Conservation (phyloP, 2,113 vertebrate species). For the Phalacrocorax carbo region DNA sequence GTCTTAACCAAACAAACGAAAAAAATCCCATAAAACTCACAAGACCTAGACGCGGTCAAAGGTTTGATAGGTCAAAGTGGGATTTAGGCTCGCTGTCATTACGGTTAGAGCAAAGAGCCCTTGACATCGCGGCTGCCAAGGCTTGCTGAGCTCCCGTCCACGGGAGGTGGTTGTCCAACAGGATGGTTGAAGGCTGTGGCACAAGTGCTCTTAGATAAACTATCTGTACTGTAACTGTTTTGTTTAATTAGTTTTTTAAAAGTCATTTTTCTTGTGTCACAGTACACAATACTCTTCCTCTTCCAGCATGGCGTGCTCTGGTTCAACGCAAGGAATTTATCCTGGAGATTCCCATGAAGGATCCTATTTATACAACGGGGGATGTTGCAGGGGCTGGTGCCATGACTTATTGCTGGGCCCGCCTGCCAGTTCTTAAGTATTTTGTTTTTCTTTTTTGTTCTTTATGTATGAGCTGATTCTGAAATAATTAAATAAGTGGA, state of each 20-base stretch:
- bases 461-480: not conserved
- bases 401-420: not conserved
- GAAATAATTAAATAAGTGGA: slow-evolving; percentile 3
- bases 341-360: not conserved
- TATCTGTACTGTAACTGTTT: not conserved
- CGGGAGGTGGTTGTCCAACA: rapidly evolving
- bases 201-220: not conserved
- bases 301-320: not conserved
- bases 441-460: not conserved
- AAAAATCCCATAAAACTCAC: not conserved
- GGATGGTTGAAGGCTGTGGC: not conserved
- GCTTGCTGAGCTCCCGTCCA: not conserved
- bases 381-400: not conserved
- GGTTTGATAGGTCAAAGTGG: not conserved
- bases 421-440: not conserved
- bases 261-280: slow-evolving; percentile 20
- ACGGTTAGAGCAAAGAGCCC: not conserved
- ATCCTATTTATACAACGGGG: not conserved
- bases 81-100: not conserved
- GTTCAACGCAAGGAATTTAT: not conserved
- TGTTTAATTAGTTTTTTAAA: not conserved
- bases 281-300: not conserved
- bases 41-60: not conserved
- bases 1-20: not conserved
- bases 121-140: not conserved